phyloP scores from a whole-genome alignment of 1,140 invertebrate genomes.

The Periplaneta americana region DNA sequence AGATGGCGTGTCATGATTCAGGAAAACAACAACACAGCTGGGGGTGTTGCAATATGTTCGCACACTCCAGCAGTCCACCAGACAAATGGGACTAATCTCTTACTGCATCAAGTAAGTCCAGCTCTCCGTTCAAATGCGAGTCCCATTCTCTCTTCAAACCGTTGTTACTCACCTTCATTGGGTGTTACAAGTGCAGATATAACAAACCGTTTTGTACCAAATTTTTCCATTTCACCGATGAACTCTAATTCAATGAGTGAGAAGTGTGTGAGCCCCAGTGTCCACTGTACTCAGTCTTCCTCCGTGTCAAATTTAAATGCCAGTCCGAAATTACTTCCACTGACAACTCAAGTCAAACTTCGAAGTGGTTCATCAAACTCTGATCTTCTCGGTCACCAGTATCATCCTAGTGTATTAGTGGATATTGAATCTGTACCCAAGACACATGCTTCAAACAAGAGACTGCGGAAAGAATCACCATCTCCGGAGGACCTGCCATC shows the following conservation, averaged over 20 bases:
- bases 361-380: not conserved
- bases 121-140: slow-evolving; percentile 11
- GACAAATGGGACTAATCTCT: slow-evolving; percentile 10
- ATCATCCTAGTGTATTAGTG: slow-evolving; percentile 26
- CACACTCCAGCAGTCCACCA: not conserved
- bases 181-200: slow-evolving; percentile 16
- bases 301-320: not conserved
- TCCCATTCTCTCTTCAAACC: slow-evolving; percentile 14
- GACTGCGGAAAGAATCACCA: slow-evolving; percentile 47
- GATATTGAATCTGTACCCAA: slow-evolving; percentile 46
- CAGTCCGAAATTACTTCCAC: not conserved
- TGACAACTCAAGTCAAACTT: not conserved
- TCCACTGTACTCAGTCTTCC: slow-evolving; percentile 12
- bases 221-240: not conserved
- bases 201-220: not conserved
- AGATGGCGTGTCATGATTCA: slow-evolving; percentile 82
- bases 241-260: not conserved
- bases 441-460: slow-evolving; percentile 55
- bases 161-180: not conserved
- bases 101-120: slow-evolving; percentile 3
- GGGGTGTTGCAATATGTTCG: slow-evolving; percentile 2
- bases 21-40: slow-evolving; percentile 38
- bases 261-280: slow-evolving; percentile 20
- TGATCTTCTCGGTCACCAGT: slow-evolving; percentile 8
- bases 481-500: slow-evolving; percentile 16